Evolutionary conservation across 1,140 invertebrate species (phyloP), one percentile per base, ranked within the genome.

Genomic region (Drosophila dunni): DNA sequence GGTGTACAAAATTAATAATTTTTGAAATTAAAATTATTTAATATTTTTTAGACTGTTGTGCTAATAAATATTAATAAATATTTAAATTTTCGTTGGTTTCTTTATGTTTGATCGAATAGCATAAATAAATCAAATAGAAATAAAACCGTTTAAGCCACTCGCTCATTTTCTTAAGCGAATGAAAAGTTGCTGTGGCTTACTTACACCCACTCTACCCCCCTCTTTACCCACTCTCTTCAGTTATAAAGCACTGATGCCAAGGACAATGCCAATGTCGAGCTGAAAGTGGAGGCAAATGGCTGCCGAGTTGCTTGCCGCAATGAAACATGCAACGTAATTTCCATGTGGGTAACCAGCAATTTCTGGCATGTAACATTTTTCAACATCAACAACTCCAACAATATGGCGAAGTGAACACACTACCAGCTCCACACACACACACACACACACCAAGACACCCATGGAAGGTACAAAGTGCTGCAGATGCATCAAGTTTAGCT

Each of bases 361-460:
- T 89, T 89, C 84, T 89, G 84, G 84, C 84, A 89, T 89, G 84
- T 90, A 68, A 90, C 85, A 90, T 90, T 90, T 90, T 85, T 90
- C 85, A 85, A 90, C 85, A 86, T 91, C 90, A 88, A 88, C 90
- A 91, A 91, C 86, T 88, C 75, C 75, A 84, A 75, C 82, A 91
- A 91, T 85, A 90, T 89, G 85, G 85, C 81, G 72, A 65, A 69
- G 69, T 9, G 67, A 54, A 64, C 73, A 45, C 54, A 48, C 48
- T 63, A 11, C 62, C 36, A 74, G 53, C 38, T 5, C 40, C 63
- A 62, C 65, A 75, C 40, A 65, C 58, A 66, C 51, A 58, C 48
- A 45, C 36, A 69, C 20, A 60, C 20, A 60, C 24, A 64, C 29
- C 15, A 13, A 63, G 1, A 24, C 2, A 29, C 24, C 24, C 38